Base-by-base conservation (phyloP, 1,140 invertebrate species). In the Physella acuta region DNA sequence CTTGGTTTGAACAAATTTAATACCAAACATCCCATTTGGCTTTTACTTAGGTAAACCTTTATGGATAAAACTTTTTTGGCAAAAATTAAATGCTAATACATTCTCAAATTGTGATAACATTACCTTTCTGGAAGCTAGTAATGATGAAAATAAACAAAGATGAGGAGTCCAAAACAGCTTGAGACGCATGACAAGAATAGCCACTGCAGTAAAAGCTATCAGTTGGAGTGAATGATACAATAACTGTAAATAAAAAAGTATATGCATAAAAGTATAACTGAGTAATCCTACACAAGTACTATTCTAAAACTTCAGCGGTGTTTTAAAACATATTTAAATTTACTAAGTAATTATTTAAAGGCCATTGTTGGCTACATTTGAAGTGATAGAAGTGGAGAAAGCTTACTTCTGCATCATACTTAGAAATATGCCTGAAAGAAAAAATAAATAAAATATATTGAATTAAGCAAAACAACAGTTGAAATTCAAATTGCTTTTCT, bases 81-180 rank as follows among this genome's bases (percentile, higher is more conserved):
- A n/a, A n/a, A n/a, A n/a, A n/a, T n/a, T n/a, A n/a, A n/a, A n/a
- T n/a, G n/a, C n/a, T n/a, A n/a, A n/a, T n/a, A n/a, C n/a, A n/a
- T n/a, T n/a, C n/a, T n/a, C n/a, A n/a, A n/a, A n/a, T n/a, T n/a
- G n/a, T n/a, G n/a, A n/a, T n/a, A n/a, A n/a, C n/a, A n/a, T 58
- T 78, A 89, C 88, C 80, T 86, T 83, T 72, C 78, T 73, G 37
- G 86, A 88, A 11, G 89, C 86, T 0, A 90, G 76, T 4, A 92
- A 75, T 1, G 91, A 89, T 2, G 88, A 86, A 2, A 93, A 80
- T 17, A 94, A 84, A 75, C 92, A 93, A 68, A 94, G 82, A 75
- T 94, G 92, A 8, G 92, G 92, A 0, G 91, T 91, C 81, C 92
- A 90, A 79, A 94, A 91, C 26, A 94, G 77, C 82, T 94, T 94